Base-by-base conservation (phyloP, 2,888 invertebrate species). In the Synanthedon vespiformis region DNA sequence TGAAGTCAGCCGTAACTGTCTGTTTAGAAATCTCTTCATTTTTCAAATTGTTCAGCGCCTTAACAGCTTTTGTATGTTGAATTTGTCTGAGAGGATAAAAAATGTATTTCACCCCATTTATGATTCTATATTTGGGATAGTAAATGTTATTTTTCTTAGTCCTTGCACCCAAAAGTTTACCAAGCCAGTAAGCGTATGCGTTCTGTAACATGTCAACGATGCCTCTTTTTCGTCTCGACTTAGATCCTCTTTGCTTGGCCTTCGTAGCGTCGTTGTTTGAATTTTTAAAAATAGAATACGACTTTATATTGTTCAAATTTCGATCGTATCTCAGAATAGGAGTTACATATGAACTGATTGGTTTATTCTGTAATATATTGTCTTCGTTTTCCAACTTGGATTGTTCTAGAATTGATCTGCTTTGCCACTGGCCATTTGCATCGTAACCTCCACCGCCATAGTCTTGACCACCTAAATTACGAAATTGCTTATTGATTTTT, bases 401-500 rank as follows among this genome's bases (percentile, higher is more conserved):
- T 50, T 66, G 67, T 56, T 76, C 70, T 51, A 69, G 61, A 14
- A 44, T 72, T 51, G 80, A 80, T 64, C 86, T 65, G 60, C 84
- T 85, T 61, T 83, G 86, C 87, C 86, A 87, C 63, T 87, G 88
- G 16, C 80, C 85, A 49, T 86, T 86, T 2, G 83, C 77, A 53
- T 87, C 86, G 61, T 87, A 86, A 8, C 80, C 77, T 1, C 86
- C 80, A 48, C 62, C 61, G 2, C 65, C 65, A 51, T 73, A 84
- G 65, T 77, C 88, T 71, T 82, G 83, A 49, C 78, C 79, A 76
- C 82, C 82, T 81, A 70, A 14, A 44, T 44, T 44, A 34, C 8
- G 34, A 34, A 34, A 34, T 34, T 6, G 8, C 34, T 34, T 51
- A 64, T 63, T 61, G 48, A 55, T 10, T 34, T 34, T 34, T 34